These are phyloP conservation scores for Vireo altiloquus DNA, from an alignment of 2,113 vertebrate species.

Conservation along the genomic window DNA sequence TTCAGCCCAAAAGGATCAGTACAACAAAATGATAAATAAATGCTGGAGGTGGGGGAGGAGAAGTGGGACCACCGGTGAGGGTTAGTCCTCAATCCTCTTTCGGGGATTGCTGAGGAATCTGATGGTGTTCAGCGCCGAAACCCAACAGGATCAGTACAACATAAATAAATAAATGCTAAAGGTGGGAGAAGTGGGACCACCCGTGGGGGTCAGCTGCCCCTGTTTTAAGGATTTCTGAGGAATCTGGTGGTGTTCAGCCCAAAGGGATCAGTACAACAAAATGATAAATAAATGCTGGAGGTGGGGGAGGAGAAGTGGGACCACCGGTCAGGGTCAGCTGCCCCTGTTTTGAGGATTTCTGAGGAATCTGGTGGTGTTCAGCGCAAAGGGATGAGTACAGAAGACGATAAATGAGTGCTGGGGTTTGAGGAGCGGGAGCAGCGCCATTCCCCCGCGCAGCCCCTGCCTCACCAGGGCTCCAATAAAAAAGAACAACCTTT, in stretches of 20 bases:
- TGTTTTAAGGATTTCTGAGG: no score
- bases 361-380: no score
- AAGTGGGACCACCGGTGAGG: accelerated
- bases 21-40: neutral
- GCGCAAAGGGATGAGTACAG: no score
- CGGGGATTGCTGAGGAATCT: neutral
- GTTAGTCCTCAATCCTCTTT: accelerated
- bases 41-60: neutral
- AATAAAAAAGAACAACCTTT: neutral
- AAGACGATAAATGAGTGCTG: no score
- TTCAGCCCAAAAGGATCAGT: accelerated
- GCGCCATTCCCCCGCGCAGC: neutral
- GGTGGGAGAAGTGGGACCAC: no score
- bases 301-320: no score
- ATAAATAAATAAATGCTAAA: neutral
- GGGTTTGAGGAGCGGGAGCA: accelerated
- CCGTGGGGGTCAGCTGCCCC: no score
- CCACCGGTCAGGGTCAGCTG: no score
- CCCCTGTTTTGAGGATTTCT: no score
- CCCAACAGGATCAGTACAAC: accelerated
- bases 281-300: accelerated
- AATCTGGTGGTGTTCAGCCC: no score
- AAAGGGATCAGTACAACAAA: no score
- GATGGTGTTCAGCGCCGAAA: neutral
- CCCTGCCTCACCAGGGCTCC: neutral